Evolutionary conservation across 2,888 invertebrate genomes (phyloP).

Genomic region (Agonopterix subpropinquella): DNA sequence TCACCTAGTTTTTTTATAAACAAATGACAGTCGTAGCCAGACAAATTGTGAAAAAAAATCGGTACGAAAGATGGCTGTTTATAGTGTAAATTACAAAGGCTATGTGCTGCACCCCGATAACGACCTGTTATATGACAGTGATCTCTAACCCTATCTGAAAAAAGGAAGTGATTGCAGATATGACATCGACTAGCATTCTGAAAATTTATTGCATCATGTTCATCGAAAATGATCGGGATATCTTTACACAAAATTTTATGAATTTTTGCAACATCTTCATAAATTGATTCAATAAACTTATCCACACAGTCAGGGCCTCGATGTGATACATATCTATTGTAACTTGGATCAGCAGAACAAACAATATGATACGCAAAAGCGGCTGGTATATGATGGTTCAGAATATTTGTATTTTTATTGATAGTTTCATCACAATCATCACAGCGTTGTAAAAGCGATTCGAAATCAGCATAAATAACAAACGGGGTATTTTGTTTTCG

Average conservation of each 20-base stretch:
- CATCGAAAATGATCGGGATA: background rate
- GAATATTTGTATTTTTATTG: too few species aligned
- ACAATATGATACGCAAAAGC: too few species aligned
- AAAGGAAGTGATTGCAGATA: background rate
- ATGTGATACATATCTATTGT: too few species aligned
- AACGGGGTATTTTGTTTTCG: too few species aligned
- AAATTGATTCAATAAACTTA: too few species aligned
- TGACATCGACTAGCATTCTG: background rate
- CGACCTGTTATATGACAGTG: constrained; percentile 3
- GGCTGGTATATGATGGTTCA: too few species aligned
- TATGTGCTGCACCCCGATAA: constrained; percentile 2
- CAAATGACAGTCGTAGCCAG: constrained; percentile 1
- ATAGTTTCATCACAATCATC: too few species aligned
- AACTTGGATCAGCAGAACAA: too few species aligned
- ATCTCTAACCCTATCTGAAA: constrained; percentile 1
- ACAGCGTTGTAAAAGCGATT: too few species aligned
- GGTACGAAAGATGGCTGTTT: constrained; percentile 3
- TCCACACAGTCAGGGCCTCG: too few species aligned
- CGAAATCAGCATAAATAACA: too few species aligned
- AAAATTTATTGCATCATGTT: background rate
- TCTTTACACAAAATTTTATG: background rate
- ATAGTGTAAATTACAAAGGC: constrained; percentile 1
- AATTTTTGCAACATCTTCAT: too few species aligned
- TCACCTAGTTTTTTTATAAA: background rate
- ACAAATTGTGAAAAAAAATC: constrained; percentile 6